Evolutionary conservation across 2,113 vertebrate species (phyloP).

Genomic region (Oryzias curvinotus): DNA sequence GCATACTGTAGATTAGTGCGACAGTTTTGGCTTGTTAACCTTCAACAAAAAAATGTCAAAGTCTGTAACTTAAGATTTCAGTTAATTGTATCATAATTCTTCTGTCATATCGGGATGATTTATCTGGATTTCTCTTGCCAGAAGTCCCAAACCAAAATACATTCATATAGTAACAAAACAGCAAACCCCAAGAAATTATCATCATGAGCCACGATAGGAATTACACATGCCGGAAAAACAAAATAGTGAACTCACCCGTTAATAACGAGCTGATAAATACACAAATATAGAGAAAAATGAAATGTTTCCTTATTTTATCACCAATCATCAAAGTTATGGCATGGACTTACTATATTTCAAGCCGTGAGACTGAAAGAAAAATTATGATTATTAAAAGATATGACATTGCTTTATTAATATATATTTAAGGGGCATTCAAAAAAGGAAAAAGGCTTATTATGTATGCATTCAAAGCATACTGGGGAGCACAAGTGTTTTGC

Average conservation of each 20-base stretch:
- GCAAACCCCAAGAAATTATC: background rate
- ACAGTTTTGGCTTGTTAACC: constrained; percentile 9
- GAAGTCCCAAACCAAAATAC: background rate
- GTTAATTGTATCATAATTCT: constrained; percentile 8
- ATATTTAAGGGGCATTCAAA: background rate
- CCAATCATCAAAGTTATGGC: background rate
- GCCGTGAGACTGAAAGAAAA: background rate
- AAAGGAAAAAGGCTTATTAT: too few relatives aligned
- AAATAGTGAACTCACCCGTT: background rate
- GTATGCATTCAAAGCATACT: too few relatives aligned
- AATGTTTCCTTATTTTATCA: background rate
- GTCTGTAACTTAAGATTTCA: background rate
- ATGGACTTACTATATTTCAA: background rate
- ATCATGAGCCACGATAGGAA: background rate
- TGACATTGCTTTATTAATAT: background rate
- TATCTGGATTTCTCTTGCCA: background rate
- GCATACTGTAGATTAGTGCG: constrained; percentile 4
- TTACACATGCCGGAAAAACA: background rate
- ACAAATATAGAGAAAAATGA: background rate
- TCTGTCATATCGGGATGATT: background rate
- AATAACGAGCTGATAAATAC: background rate
- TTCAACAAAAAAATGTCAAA: constrained; percentile 8
- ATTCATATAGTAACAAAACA: background rate
- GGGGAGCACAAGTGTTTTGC: too few relatives aligned
- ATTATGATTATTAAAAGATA: background rate